Evolutionary conservation across 2,113 vertebrate genomes (phyloP).

Genomic region (Sapayoa aenigma): DNA sequence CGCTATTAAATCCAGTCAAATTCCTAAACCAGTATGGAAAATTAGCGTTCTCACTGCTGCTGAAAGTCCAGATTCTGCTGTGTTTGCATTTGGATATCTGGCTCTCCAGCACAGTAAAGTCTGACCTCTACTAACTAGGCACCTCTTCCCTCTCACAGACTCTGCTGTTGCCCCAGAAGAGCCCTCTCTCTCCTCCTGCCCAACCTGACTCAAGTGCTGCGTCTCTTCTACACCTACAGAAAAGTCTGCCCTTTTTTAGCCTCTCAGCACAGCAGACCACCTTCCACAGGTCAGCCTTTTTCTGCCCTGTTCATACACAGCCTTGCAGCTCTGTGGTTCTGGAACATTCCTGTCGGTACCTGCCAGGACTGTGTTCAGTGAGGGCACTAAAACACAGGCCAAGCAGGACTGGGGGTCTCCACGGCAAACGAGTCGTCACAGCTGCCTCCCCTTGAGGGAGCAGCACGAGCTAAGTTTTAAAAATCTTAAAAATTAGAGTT

Average conservation of each 20-base stretch:
- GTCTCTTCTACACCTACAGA: not conserved
- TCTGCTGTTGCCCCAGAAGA: not conserved
- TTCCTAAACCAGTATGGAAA: not conserved
- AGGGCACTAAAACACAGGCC: accelerated
- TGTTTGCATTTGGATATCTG: not conserved
- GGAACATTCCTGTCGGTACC: not conserved
- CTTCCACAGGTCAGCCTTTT: not conserved
- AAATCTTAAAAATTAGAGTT: not conserved
- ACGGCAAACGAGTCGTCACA: not conserved
- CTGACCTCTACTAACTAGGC: not conserved
- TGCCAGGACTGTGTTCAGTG: accelerated
- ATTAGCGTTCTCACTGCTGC: not conserved
- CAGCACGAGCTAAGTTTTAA: not conserved
- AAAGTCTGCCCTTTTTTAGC: not conserved
- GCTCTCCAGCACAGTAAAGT: not conserved
- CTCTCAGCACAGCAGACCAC: not conserved
- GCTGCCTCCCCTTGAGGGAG: not conserved
- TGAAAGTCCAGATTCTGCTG: not conserved
- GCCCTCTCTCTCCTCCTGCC: not conserved
- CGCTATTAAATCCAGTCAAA: not conserved
- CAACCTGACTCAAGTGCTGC: accelerated
- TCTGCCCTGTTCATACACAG: accelerated
- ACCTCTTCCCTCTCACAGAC: not conserved
- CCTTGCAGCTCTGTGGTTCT: not conserved
- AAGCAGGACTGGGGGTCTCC: not conserved